These are phyloP conservation scores for Furcula furcula DNA, from an alignment of 2,888 invertebrate genomes.

Conservation along the genomic window DNA sequence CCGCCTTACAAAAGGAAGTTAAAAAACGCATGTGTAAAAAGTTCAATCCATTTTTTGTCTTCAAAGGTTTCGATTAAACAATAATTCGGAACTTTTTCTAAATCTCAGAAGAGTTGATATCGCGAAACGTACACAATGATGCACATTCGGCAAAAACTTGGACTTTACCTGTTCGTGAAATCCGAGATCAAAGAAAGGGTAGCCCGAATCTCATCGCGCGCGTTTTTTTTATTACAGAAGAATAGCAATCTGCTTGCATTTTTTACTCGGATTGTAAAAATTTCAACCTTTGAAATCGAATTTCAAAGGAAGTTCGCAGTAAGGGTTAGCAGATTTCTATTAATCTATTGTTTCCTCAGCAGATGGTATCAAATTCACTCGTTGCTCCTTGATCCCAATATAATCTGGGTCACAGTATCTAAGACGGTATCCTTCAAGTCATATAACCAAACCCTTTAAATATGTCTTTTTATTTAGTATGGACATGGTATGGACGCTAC, in stretches of 20 bases:
- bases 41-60: slow-evolving; percentile 66
- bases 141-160: slow-evolving; percentile 63
- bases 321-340: slow-evolving; percentile 70
- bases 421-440: slow-evolving; percentile 24
- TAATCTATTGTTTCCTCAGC: slow-evolving; percentile 50
- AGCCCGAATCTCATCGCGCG: slow-evolving; percentile 58
- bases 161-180: slow-evolving; percentile 79
- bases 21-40: slow-evolving; percentile 68
- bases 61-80: slow-evolving; percentile 67
- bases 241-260: slow-evolving; percentile 57
- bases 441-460: slow-evolving; percentile 5
- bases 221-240: slow-evolving; percentile 55
- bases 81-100: slow-evolving; percentile 61
- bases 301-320: slow-evolving; percentile 69
- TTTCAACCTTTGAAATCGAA: slow-evolving; percentile 58
- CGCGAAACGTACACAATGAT: slow-evolving; percentile 71
- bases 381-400: slow-evolving; percentile 64
- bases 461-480: not conserved
- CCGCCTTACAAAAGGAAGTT: slow-evolving; percentile 67
- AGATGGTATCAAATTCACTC: slow-evolving; percentile 61
- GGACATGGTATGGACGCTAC: not conserved
- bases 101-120: slow-evolving; percentile 71
- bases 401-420: slow-evolving; percentile 60
- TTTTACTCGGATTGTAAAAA: slow-evolving; percentile 60
- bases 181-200: slow-evolving; percentile 77